Base-by-base conservation (phyloP, 2,888 invertebrate genomes). In the Cyclophora albipunctata region DNA sequence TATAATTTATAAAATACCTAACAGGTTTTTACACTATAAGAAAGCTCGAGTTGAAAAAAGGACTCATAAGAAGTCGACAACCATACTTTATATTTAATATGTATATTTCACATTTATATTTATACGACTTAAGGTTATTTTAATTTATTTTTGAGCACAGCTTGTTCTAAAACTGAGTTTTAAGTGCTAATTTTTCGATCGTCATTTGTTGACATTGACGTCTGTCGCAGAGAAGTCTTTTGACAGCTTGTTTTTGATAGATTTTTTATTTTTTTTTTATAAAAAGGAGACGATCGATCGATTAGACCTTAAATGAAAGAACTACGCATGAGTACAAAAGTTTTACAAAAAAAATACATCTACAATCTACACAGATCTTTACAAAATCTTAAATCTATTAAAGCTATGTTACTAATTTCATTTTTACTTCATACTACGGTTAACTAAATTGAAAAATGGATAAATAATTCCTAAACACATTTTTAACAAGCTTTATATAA, bases 11-110 rank as follows among this genome's bases (percentile, higher is more conserved):
- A 37, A 5, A 37, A 37, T 37, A 37, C 5, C 37, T 37, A 37
- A 37, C 37, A 37, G 37, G 37, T 37, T 37, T 37, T 37, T 75
- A 82, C 62, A 69, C 81, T 84, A 82, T 67, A 73, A 79, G 80
- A 86, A 84, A 87, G 86, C 87, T 86, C 87, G 85, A 84, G 76
- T 79, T 78, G 71, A 78, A 77, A 82, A 80, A 71, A 73, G 45
- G 82, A 82, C 84, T 82, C 77, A 62, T 81, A 80, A 75, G 78
- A 80, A 80, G 80, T 84, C 81, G 70, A 85, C 84, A 85, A 85
- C 84, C 84, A 82, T 84, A 71, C 73, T 67, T 66, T 61, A 62
- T 55, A 35, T 49, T 48, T 46, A 46, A 55, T 62, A 64, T 48
- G 54, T 61, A 64, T 43, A 34, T 43, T 61, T 63, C 33, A 34